A percentile compares a stretch with the other conserved stretches of the same genome.
Conservation (phyloP, 2,888 invertebrate genomes). For the Pollenia amentaria region DNA sequence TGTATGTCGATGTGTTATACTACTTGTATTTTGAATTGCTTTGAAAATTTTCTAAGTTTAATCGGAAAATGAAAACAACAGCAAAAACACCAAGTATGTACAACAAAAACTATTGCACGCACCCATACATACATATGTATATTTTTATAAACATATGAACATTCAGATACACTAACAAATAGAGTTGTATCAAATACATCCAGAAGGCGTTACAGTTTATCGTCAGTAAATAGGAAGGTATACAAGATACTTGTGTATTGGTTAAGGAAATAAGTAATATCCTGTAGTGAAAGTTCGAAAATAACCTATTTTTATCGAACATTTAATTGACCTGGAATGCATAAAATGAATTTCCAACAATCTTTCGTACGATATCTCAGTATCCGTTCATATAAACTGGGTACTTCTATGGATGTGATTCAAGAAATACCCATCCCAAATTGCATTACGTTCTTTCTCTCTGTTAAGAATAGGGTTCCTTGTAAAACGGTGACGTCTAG, state of each 20-base stretch:
- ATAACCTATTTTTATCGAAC: not conserved
- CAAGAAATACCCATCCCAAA: too few species aligned
- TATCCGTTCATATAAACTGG: too few species aligned
- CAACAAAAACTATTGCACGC: constrained; percentile 10
- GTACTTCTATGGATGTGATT: too few species aligned
- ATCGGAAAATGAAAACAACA: constrained; percentile 46
- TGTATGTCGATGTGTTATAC: constrained; percentile 19
- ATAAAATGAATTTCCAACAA: too few species aligned
- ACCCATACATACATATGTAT: not conserved
- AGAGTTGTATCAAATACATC: constrained; percentile 62
- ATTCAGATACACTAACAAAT: constrained; percentile 20
- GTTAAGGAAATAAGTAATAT: constrained; percentile 7
- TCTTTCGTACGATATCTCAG: too few species aligned
- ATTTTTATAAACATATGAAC: constrained; percentile 43
- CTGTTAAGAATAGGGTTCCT: too few species aligned
- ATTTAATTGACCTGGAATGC: not conserved
- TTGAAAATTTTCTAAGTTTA: constrained; percentile 59
- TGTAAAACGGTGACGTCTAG: too few species aligned
- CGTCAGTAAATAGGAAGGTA: constrained; percentile 65
- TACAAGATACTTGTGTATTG: constrained; percentile 32
- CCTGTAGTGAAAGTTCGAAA: not conserved
- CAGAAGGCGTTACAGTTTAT: constrained; percentile 72
- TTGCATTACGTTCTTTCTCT: too few species aligned
- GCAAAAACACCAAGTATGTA: constrained; percentile 15
- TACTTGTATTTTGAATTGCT: constrained; percentile 61